Evolutionary conservation across 2,797 vertebrate genomes (phyloP), one percentile per base, ranked within the genome.

Genomic region (Chromobotia macracanthus): DNA sequence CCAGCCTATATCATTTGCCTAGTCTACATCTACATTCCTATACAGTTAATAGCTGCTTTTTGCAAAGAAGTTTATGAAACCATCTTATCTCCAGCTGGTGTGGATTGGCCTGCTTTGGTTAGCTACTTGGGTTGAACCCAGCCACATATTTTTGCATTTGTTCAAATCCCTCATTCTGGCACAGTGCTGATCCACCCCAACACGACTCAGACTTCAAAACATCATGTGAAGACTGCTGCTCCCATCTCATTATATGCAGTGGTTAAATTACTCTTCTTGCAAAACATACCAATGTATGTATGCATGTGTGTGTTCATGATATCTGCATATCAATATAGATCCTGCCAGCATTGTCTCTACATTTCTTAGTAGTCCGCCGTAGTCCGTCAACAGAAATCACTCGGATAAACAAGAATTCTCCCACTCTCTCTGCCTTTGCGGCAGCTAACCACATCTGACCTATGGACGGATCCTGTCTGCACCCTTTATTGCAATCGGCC

Each of bases 281-380:
- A 51, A 51, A 28, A 50, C 35, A 63, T 6, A 13, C n/a, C 48
- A 31, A 69, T 72, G 58, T 65, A 66, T 68, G 58, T 76, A 69
- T 66, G 58, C 56, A 66, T 68, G 58, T 76, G 56, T 72, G 55
- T 23, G 11, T 65, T 63, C 31, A 46, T 68, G 31, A 61, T 74
- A 75, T 84, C 76, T 82, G 48, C 76, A 64, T 77, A 80, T 82
- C 31, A 82, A 82, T n/a, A n/a, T n/a, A 72, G 67, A 70, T 76
- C 50, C 51, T 41, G 21, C 50, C 64, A 63, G 23, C 51, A 66
- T 70, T 69, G 64, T 80, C 58, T 74, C 51, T 31, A 77, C 21
- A 44, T 77, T 67, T 74, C 50, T 69, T 9, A 65, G 48, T 38
- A n/a, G n/a, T n/a, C n/a, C 48, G 19, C 50, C 38, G 41, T 63